Evolutionary conservation across 1,140 invertebrate species (phyloP).

Genomic region (Rhizoglyphus robini): DNA sequence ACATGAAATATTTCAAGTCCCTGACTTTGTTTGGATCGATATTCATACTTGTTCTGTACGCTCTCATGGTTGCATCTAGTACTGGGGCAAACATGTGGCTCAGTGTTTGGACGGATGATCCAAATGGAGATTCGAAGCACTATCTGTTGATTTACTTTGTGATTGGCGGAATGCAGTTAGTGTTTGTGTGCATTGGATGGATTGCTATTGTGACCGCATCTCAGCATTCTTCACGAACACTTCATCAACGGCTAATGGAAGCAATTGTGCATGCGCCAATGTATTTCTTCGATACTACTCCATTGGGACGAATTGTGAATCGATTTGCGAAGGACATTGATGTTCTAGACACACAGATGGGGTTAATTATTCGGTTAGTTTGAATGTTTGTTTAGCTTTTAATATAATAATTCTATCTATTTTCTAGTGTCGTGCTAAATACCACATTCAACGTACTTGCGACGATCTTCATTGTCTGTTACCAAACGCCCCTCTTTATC

Average conservation of each 20-base stretch:
- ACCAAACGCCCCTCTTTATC: no score
- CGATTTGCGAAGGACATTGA: constrained; percentile 41
- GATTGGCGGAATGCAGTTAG: background rate
- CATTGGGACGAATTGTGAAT: constrained; percentile 37
- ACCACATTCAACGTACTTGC: no score
- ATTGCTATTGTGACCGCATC: no score
- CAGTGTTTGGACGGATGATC: constrained; percentile 21
- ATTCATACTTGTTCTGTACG: constrained; percentile 21
- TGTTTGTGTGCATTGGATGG: constrained; percentile 24
- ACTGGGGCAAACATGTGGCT: constrained; percentile 27
- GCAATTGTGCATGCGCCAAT: constrained; percentile 33
- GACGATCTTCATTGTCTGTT: no score
- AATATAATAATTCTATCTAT: no score
- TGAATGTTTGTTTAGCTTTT: no score
- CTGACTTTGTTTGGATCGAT: background rate
- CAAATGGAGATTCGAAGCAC: no score
- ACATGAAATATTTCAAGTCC: constrained; percentile 16
- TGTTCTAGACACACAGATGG: constrained; percentile 34
- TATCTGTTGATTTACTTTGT: background rate
- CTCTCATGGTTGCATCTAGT: constrained; percentile 16
- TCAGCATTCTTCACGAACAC: no score
- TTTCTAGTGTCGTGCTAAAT: no score
- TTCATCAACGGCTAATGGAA: constrained; percentile 29
- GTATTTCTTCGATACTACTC: constrained; percentile 38
- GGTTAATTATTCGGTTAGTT: constrained; percentile 34